These are phyloP conservation scores for Latrodectus hesperus DNA, from an alignment of 2,888 invertebrate species.

Conservation along the genomic window DNA sequence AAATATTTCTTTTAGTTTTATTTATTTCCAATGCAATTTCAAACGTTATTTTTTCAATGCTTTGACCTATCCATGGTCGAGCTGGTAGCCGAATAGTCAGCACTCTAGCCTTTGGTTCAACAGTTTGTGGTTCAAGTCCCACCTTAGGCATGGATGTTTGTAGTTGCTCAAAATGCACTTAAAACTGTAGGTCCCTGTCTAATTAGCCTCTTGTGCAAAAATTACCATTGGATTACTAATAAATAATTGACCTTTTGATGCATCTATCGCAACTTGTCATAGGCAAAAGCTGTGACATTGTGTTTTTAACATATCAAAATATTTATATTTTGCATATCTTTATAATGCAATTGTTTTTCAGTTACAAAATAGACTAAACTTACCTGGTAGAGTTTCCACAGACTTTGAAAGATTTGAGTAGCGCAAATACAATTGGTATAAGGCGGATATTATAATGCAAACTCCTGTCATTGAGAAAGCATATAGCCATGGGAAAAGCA, in stretches of 20 bases:
- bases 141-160: too few species aligned
- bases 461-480: slow-evolving; percentile 71
- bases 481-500: slow-evolving; percentile 72
- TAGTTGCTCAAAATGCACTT: too few species aligned
- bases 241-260: neutral
- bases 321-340: neutral
- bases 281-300: neutral
- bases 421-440: slow-evolving; percentile 68
- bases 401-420: slow-evolving; percentile 41
- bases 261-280: neutral
- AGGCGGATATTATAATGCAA: slow-evolving; percentile 66
- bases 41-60: too few species aligned
- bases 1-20: too few species aligned
- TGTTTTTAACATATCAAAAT: neutral
- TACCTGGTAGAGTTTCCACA: slow-evolving; percentile 57
- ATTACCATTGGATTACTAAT: neutral
- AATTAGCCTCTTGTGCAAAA: neutral
- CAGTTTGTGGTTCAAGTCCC: too few species aligned
- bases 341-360: neutral
- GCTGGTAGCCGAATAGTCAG: too few species aligned
- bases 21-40: too few species aligned
- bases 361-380: neutral
- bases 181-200: neutral
- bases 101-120: too few species aligned
- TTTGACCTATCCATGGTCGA: too few species aligned